Evolutionary conservation across 1,140 invertebrate genomes (phyloP), one percentile per base, ranked within the genome.

Genomic region (Polyergus mexicanus): DNA sequence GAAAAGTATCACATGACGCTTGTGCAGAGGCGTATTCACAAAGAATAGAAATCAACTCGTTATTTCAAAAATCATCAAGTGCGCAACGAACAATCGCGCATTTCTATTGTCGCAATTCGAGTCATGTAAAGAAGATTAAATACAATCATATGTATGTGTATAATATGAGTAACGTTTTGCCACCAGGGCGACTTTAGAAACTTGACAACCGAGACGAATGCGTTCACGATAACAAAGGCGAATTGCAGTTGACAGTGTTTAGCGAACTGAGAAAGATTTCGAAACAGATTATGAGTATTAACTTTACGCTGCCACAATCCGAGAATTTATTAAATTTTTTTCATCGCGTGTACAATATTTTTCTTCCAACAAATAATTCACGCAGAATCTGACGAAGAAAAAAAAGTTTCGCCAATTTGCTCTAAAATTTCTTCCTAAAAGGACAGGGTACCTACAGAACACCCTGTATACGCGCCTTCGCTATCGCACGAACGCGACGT

Each of bases 61-160:
- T 76, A 44, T 44, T 32, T 13, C n/a, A 77, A 77, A 77, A 77
- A 65, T 63, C 10, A 63, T n/a, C 28, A 6, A 63, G 25, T 44
- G 32, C 35, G 10, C 56, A 41, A 76, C 16, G 22, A 75, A 75
- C 56, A 63, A 38, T 25, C 41, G 19, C 10, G 13, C 54, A 16
- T 75, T 60, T 25, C 54, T 28, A 77, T 47, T 77, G 38, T 76
- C 35, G 16, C 5, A 41, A 76, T 76, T 38, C 22, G 41, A 10
- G 22, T 76, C 56, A n/a, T 60, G 16, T 47, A 32, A 44, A 63
- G 58, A 63, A 60, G 74, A 77, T 77, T 77, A 77, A 77, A 44
- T 47, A 44, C 25, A 2, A n/a, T 13, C 0, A 1, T 69, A 51
- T 51, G 4, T 51, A 13, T 51, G 5, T 13, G 13, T 47, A 4